A percentile compares a stretch with the other conserved stretches of the same genome.
Conservation (phyloP, 2,888 invertebrate species). For the Capitulum mitella region DNA sequence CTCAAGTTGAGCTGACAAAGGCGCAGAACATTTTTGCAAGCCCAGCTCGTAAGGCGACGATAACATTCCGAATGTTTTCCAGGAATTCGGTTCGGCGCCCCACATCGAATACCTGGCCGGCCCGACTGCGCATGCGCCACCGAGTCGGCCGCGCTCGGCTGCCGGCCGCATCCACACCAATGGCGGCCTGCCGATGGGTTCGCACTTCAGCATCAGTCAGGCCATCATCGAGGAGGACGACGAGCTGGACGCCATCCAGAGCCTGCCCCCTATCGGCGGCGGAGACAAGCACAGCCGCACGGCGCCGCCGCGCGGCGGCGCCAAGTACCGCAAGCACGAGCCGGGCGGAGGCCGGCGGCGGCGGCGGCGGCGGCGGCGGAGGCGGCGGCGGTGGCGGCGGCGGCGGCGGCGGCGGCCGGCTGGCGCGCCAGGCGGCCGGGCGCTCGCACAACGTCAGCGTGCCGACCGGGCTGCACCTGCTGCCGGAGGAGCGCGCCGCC, state of each 20-base stretch:
- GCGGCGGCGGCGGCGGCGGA: too few relatives aligned
- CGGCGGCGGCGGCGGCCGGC: not conserved
- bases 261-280: slow-evolving; percentile 1
- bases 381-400: too few relatives aligned
- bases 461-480: not conserved
- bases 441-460: not conserved
- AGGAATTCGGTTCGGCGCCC: not conserved
- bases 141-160: not conserved
- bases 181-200: not conserved
- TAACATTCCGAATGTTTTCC: too few relatives aligned
- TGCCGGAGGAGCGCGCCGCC: not conserved
- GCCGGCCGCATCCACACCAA: not conserved
- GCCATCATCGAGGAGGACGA: slow-evolving; percentile 25
- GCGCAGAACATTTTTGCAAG: too few relatives aligned
- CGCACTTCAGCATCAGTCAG: slow-evolving; percentile 23
- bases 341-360: too few relatives aligned
- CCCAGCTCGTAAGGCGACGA: too few relatives aligned
- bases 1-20: too few relatives aligned
- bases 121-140: not conserved
- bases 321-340: slow-evolving; percentile 7
- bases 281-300: not conserved
- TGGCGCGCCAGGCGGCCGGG: not conserved
- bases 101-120: slow-evolving; percentile 11
- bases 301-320: slow-evolving; percentile 17
- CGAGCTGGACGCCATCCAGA: slow-evolving; percentile 9